phyloP scores from a whole-genome alignment of 2,888 invertebrate genomes.

The Halocaridina rubra region DNA sequence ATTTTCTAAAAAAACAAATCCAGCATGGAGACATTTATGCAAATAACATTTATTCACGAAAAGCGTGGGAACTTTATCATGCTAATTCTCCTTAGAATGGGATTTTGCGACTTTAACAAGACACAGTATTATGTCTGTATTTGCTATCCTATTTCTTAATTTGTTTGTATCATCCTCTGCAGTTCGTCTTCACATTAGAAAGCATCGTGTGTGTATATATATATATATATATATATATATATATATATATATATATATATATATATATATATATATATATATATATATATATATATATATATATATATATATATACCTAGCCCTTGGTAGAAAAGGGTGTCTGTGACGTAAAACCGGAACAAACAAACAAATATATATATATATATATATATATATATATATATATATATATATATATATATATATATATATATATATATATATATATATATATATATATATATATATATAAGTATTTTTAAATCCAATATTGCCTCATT shows the following conservation, averaged over 20 bases:
- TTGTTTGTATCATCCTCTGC: no score
- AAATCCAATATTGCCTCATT: neutral
- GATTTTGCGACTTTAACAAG: no score
- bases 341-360: neutral
- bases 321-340: no score
- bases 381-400: neutral
- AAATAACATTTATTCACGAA: no score
- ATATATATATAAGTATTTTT: neutral
- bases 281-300: neutral
- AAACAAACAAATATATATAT: neutral
- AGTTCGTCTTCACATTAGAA: no score
- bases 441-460: conserved; percentile 2
- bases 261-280: neutral
- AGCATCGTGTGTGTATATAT: neutral
- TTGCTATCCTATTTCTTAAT: no score
- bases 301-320: neutral
- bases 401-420: neutral
- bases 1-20: no score
- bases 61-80: no score
- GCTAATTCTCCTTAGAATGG: no score
- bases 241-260: neutral
- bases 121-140: no score
- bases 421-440: neutral
- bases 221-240: neutral
- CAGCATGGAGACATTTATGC: no score